These are phyloP conservation scores for Agrilus biguttatus DNA, from an alignment of 2,888 invertebrate species.

Conservation along the genomic window DNA sequence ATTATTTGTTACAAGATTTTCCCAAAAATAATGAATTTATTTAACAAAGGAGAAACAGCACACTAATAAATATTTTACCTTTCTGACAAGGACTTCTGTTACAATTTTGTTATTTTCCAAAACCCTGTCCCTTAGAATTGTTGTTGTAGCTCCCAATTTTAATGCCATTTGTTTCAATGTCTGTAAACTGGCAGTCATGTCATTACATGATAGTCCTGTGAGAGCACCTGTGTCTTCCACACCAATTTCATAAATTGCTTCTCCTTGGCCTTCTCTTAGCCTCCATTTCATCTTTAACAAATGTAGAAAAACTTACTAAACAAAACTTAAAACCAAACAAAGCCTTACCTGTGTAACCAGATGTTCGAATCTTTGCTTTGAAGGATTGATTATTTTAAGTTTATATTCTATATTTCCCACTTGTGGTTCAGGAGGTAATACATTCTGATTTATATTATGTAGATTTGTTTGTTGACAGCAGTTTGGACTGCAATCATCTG, in stretches of 20 bases:
- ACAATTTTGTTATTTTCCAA: constrained; percentile 46
- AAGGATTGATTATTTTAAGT: constrained; percentile 82
- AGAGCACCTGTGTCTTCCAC: constrained; percentile 82
- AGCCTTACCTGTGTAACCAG: constrained; percentile 75
- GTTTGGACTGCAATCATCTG: constrained; percentile 35
- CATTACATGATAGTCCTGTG: constrained; percentile 67
- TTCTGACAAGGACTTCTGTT: constrained; percentile 79
- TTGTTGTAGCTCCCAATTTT: constrained; percentile 70
- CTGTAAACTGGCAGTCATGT: constrained; percentile 74
- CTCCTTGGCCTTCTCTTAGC: constrained; percentile 86
- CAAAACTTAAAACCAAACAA: background rate
- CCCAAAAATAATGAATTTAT: background rate
- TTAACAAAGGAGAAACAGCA: background rate
- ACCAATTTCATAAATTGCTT: constrained; percentile 95
- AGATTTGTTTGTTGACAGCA: constrained; percentile 32
- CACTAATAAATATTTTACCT: constrained; percentile 35
- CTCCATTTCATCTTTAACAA: constrained; percentile 81
- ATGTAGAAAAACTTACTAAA: background rate
- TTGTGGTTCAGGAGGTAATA: constrained; percentile 80
- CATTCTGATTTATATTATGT: constrained; percentile 38
- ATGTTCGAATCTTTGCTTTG: constrained; percentile 85
- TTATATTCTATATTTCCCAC: constrained; percentile 95
- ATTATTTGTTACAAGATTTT: background rate
- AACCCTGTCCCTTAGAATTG: constrained; percentile 53
- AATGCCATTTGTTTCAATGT: constrained; percentile 82